Percentiles rank a stretch among this genome's conserved stretches.
Evolutionary conservation across 2,797 vertebrate genomes (phyloP).

Genomic region (Poeciliopsis paucimaculata): DNA sequence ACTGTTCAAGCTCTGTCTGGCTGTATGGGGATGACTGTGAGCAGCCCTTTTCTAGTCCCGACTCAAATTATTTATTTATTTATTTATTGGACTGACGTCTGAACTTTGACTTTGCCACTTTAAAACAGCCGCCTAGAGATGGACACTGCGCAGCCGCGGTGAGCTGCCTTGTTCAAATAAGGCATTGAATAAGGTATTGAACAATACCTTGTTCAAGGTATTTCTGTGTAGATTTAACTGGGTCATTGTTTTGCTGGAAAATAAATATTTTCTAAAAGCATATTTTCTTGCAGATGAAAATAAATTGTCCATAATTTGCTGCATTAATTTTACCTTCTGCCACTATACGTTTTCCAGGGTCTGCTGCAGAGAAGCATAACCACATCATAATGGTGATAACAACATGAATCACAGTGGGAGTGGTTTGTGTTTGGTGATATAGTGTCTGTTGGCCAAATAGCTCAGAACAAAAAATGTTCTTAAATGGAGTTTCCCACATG

Average conservation of each 20-base stretch:
- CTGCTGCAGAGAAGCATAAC: not conserved
- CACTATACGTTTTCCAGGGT: not conserved
- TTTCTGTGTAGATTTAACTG: not conserved
- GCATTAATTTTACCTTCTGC: not conserved
- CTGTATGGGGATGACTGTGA: not conserved
- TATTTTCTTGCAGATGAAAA: not conserved
- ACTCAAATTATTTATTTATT: not conserved
- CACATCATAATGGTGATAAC: not conserved
- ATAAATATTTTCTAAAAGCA: not conserved
- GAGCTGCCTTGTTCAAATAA: too few species aligned
- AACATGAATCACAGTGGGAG: not conserved
- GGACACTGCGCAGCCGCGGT: too few species aligned
- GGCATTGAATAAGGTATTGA: too few species aligned
- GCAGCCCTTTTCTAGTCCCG: not conserved
- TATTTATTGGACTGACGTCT: not conserved
- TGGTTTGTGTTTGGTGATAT: not conserved
- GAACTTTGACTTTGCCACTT: not conserved
- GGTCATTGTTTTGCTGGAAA: not conserved
- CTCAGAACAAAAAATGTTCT: not conserved
- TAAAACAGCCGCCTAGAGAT: too few species aligned
- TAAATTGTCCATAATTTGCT: not conserved
- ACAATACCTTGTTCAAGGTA: too few species aligned
- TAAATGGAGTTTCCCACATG: not conserved
- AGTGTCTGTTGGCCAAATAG: not conserved
- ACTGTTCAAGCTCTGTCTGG: not conserved